Conservation (phyloP, 64 coral and sea anemone genomes). For the Exaiptasia diaphana region DNA sequence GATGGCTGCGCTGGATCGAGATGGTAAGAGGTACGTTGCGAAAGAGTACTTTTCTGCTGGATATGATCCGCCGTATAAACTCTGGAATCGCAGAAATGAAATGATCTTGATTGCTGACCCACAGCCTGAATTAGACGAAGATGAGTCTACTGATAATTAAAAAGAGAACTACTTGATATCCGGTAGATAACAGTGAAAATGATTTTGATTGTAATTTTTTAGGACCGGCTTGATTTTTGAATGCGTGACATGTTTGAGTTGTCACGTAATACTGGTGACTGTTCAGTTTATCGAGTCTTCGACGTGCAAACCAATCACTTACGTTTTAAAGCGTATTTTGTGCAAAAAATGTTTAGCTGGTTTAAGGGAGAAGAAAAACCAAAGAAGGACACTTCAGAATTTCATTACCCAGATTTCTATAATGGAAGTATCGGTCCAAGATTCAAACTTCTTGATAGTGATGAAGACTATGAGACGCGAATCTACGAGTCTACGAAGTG, state of each 20-base stretch:
- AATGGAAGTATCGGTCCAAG: constrained; percentile 28
- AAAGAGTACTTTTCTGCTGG: constrained; percentile 31
- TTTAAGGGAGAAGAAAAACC: constrained; percentile 54
- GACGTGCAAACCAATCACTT: too few relatives aligned
- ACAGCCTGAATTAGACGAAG: neutral
- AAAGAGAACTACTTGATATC: too few relatives aligned
- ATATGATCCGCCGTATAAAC: constrained; percentile 46
- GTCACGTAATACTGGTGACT: too few relatives aligned
- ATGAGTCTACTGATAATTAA: too few relatives aligned
- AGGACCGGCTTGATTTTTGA: too few relatives aligned
- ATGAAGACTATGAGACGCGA: constrained; percentile 44
- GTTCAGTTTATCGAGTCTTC: too few relatives aligned
- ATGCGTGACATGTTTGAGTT: too few relatives aligned
- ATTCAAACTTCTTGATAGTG: constrained; percentile 41
- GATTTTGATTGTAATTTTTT: too few relatives aligned
- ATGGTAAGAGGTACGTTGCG: constrained; percentile 19
- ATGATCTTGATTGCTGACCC: constrained; percentile 33
- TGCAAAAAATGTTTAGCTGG: constrained; percentile 59
- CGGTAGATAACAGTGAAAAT: too few relatives aligned
- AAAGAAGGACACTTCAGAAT: constrained; percentile 41
- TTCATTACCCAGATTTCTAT: constrained; percentile 51
- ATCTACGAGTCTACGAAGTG: constrained; percentile 24
- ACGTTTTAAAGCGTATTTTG: too few relatives aligned
- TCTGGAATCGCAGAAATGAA: constrained; percentile 53
- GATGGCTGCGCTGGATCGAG: constrained; percentile 12